Evolutionary conservation across 2,888 invertebrate species (phyloP).

Genomic region (Argyra leucocephala): DNA sequence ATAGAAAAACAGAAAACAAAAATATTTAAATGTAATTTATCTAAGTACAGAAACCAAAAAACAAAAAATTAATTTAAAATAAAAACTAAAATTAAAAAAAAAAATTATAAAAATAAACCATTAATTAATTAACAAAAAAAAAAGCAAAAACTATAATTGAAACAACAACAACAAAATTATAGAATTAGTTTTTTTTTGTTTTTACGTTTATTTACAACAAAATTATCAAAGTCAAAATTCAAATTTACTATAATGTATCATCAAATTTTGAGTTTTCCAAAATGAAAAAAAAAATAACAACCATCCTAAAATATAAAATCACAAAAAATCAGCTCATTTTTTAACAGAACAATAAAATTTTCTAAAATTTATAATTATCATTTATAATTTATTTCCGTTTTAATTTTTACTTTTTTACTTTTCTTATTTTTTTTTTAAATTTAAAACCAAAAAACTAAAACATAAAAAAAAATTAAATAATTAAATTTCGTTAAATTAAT

Average conservation of each 20-base stretch:
- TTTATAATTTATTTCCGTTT: too few relatives aligned
- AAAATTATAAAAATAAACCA: slow-evolving; percentile 13
- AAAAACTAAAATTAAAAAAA: slow-evolving; percentile 19
- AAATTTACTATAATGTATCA: too few relatives aligned
- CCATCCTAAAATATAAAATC: neutral
- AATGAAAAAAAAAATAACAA: neutral
- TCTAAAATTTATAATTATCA: too few relatives aligned
- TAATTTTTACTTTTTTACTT: too few relatives aligned
- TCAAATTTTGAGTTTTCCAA: neutral
- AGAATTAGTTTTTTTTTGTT: too few relatives aligned
- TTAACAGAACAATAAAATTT: neutral
- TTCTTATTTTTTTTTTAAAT: too few relatives aligned
- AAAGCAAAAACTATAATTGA: slow-evolving; percentile 16
- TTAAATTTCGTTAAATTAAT: too few relatives aligned
- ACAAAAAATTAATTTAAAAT: neutral
- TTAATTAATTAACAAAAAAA: slow-evolving; percentile 16
- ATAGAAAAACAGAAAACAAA: slow-evolving; percentile 7
- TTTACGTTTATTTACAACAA: too few relatives aligned
- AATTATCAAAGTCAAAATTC: too few relatives aligned
- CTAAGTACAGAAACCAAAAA: slow-evolving; percentile 5
- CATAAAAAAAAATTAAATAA: too few relatives aligned
- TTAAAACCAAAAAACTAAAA: too few relatives aligned
- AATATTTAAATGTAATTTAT: slow-evolving; percentile 9
- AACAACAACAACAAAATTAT: slow-evolving; percentile 10
- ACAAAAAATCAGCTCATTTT: neutral